phyloP scores from a whole-genome alignment of 2,888 invertebrate genomes.

The Eupithecia inturbata region DNA sequence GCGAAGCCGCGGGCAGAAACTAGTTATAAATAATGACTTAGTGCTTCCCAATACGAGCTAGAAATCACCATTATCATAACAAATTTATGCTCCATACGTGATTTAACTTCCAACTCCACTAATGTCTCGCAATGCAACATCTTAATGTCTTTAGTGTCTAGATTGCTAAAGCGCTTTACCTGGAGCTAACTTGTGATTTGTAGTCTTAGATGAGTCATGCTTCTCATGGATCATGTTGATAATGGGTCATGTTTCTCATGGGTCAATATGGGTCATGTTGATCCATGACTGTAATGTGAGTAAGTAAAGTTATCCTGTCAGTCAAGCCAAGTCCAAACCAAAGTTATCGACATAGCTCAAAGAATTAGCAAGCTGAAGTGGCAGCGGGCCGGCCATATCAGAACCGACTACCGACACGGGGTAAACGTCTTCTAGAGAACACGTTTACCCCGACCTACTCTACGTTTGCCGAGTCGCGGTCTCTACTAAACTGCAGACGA shows the following conservation, averaged over 20 bases:
- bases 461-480: too few species aligned
- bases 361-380: too few species aligned
- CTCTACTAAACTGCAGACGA: too few species aligned
- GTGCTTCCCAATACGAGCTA: background rate
- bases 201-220: background rate
- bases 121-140: background rate
- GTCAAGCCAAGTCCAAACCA: too few species aligned
- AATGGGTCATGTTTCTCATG: background rate
- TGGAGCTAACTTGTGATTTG: background rate
- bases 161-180: background rate
- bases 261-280: background rate
- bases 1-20: background rate
- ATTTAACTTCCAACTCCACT: background rate
- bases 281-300: background rate
- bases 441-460: too few species aligned
- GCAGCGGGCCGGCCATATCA: too few species aligned
- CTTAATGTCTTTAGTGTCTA: constrained; percentile 1
- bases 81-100: background rate
- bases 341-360: too few species aligned
- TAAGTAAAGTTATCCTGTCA: too few species aligned
- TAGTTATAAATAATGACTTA: background rate
- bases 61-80: background rate
- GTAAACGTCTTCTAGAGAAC: too few species aligned
- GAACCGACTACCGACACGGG: too few species aligned
- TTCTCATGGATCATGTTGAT: background rate